Conservation (phyloP, 1,140 invertebrate species). For the Pentalonia nigronervosa region DNA sequence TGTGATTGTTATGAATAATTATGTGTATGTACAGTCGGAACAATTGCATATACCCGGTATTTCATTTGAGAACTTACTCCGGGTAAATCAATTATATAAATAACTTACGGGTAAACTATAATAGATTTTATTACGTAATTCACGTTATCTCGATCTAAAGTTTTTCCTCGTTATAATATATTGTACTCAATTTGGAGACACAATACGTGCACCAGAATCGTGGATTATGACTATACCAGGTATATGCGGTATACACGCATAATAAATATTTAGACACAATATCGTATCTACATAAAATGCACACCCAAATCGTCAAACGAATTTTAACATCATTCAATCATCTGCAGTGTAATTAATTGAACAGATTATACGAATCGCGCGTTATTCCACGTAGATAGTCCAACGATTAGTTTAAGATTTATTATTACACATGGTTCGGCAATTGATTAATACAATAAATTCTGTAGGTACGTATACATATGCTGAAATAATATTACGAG, state of each 20-base stretch:
- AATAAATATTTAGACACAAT: not conserved
- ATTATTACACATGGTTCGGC: not conserved
- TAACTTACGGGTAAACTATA: not conserved
- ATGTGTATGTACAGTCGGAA: not conserved
- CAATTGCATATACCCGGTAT: not conserved
- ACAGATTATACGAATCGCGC: not conserved
- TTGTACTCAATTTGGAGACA: not conserved
- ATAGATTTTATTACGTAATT: not conserved
- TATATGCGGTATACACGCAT: not conserved
- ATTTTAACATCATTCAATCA: not conserved
- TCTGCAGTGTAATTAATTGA: not conserved
- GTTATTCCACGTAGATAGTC: not conserved
- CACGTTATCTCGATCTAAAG: not conserved
- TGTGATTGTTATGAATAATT: not conserved
- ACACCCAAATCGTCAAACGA: not conserved
- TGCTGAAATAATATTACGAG: not conserved
- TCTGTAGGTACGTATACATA: not conserved
- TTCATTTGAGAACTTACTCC: not conserved
- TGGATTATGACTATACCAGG: not conserved
- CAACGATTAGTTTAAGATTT: not conserved
- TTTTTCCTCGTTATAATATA: not conserved
- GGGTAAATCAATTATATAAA: constrained; percentile 13
- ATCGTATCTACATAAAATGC: not conserved
- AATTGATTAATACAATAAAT: not conserved
- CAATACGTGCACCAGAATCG: not conserved